Base-by-base conservation (phyloP, 2,888 invertebrate species). In the Agonopterix alstromeriana region DNA sequence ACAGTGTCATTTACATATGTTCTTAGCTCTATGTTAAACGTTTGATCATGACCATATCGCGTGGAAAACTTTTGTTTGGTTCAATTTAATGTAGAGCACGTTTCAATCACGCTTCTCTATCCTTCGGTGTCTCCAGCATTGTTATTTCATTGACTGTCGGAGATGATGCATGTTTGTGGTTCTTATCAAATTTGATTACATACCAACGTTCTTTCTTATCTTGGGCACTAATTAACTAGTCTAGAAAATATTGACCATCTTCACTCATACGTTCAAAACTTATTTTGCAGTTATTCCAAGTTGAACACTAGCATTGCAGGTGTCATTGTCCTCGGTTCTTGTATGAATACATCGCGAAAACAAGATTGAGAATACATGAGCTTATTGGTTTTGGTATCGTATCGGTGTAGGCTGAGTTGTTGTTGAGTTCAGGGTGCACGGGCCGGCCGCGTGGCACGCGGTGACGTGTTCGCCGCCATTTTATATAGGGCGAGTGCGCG, bases 401-500 rank as follows among this genome's bases (percentile, higher is more conserved):
- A 77, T 75, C 73, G 62, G 71, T 68, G 68, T 75, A 71, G 75
- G 79, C 69, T 73, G 72, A 27, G 27, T 27, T 73, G 67, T 73
- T 64, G 74, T 63, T 46, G 73, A 73, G 80, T 75, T 73, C 78
- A 76, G 79, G 82, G 79, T 78, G 77, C 87, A 87, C 82, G 86
- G 75, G 53, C 65, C 67, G 56, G 55, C 68, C 80, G 87, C 87
- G 86, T 85, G 86, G 78, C 69, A 74, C 86, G 78, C 69, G 75
- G 60, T 85, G 87, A 83, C 84, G 85, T 82, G 81, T 72, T 70
- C 73, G 70, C 77, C 73, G 80, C 80, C 82, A 79, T 82, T 80
- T 86, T 87, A 88, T 75, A 88, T 85, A 81, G 83, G 82, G 69
- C 82, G 82, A 64, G 73, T 81, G 80, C 80, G 71, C 76, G 80